These are phyloP conservation scores for Disparrhopalites patrizii DNA, from an alignment of 2,888 invertebrate species.

Conservation along the genomic window DNA sequence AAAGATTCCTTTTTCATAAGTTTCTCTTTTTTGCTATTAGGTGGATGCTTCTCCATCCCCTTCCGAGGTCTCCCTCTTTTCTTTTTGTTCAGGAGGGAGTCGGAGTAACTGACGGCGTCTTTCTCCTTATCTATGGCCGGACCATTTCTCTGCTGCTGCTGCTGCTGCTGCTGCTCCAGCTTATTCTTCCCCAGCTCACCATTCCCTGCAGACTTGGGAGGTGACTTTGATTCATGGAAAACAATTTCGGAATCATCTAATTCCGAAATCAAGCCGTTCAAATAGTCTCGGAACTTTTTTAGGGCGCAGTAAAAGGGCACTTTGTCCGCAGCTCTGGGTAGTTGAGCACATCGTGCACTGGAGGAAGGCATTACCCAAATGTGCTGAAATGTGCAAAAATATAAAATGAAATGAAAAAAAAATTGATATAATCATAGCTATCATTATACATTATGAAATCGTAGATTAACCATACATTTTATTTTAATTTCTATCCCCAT, in stretches of 20 bases:
- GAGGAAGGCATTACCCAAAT: conserved; percentile 99
- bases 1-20: conserved; percentile 2
- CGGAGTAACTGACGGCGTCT: conserved; percentile 15
- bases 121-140: conserved; percentile 15
- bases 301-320: conserved; percentile 95
- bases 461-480: neutral
- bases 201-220: conserved; percentile 19
- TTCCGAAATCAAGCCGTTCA: conserved; percentile 78
- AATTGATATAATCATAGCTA: neutral
- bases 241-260: conserved; percentile 84
- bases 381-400: conserved; percentile 62
- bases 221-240: conserved; percentile 60
- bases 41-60: conserved; percentile 45
- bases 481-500: too few species aligned
- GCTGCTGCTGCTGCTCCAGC: too few species aligned
- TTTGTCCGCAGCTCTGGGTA: conserved; percentile 96
- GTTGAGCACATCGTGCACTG: conserved; percentile 91
- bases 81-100: conserved; percentile 65
- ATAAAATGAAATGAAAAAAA: conserved; percentile 4
- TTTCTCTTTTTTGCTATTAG: conserved; percentile 17
- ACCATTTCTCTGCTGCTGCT: too few species aligned
- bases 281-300: conserved; percentile 90
- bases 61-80: conserved; percentile 66
- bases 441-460: neutral
- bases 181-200: conserved; percentile 6